These are phyloP conservation scores for Xenotilapia flavipinnis DNA, from an alignment of 2,113 vertebrate genomes.

Conservation along the genomic window DNA sequence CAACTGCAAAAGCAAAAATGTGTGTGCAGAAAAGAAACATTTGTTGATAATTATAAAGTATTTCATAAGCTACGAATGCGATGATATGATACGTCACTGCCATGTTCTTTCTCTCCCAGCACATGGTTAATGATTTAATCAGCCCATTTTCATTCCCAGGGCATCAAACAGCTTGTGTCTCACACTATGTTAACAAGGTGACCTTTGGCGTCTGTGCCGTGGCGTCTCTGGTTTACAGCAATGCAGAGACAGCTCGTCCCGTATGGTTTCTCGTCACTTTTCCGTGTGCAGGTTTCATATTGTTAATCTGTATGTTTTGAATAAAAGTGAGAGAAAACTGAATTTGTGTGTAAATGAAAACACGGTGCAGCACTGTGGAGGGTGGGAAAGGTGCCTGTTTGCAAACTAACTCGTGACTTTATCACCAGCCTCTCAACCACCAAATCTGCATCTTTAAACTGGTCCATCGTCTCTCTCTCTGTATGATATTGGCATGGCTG, in stretches of 20 bases:
- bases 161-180: background rate
- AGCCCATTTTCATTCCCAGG: background rate
- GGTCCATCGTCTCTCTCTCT: background rate
- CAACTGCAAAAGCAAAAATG: background rate
- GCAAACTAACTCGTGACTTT: background rate
- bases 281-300: background rate
- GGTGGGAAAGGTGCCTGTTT: background rate
- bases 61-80: background rate
- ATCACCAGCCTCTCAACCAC: background rate
- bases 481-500: fast-evolving
- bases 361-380: background rate
- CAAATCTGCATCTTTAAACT: background rate
- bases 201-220: background rate
- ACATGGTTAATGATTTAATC: background rate
- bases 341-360: background rate
- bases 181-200: background rate
- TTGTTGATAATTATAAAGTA: background rate
- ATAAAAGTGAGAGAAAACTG: background rate
- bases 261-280: background rate
- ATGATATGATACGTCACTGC: background rate
- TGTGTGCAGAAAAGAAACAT: background rate
- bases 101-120: background rate
- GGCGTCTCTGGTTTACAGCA: background rate
- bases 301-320: background rate
- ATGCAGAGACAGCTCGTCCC: background rate